Base-by-base conservation (phyloP, 2,113 vertebrate species). In the Psilopogon haemacephalus region DNA sequence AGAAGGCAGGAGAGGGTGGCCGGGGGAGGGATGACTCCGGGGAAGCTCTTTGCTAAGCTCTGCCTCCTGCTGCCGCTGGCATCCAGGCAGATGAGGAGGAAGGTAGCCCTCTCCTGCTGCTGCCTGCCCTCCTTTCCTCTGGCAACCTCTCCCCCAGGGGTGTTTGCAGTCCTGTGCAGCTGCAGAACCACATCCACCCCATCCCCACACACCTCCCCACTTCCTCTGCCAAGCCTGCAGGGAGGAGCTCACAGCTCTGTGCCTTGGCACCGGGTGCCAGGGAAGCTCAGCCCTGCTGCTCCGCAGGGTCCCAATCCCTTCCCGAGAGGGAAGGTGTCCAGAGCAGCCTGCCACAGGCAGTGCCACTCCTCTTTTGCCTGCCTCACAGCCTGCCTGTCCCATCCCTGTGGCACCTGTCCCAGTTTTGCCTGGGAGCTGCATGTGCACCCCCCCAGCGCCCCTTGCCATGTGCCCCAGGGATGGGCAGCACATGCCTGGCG, bases 391-490 rank as follows among this genome's bases (percentile, higher is more conserved):
- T 20, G 35, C 8, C 75, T 74, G 52, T 56, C 63, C 52, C 37
- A 58, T 5, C 2, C 0, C 55, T 9, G 6, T 14, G 5, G 2
- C 7, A 67, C 30, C 32, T 33, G n/a, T 15, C 56, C 48, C 52
- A 32, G 18, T 54, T 56, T 37, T 16, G 28, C 9, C 20, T 23
- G 82, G 68, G 50, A 89, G 46, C 54, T 69, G 74, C 18, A 1
- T 23, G 42, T 71, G 86, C 35, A 35, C 8, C 5, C 23, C 20
- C 18, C 6, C n/a, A n/a, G n/a, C n/a, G n/a, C n/a, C n/a, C 3
- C 14, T 15, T 15, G 4, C 27, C 2, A 0, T 2, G 26, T 32
- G 63, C 32, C 14, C 16, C 12, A 8, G 5, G 9, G 16, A 6
- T 5, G 7, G 44, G 68, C 55, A 73, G 71, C 27, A 2, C 1